Base-by-base conservation (phyloP, 2,113 vertebrate genomes). In the Cichladusa arquata region DNA sequence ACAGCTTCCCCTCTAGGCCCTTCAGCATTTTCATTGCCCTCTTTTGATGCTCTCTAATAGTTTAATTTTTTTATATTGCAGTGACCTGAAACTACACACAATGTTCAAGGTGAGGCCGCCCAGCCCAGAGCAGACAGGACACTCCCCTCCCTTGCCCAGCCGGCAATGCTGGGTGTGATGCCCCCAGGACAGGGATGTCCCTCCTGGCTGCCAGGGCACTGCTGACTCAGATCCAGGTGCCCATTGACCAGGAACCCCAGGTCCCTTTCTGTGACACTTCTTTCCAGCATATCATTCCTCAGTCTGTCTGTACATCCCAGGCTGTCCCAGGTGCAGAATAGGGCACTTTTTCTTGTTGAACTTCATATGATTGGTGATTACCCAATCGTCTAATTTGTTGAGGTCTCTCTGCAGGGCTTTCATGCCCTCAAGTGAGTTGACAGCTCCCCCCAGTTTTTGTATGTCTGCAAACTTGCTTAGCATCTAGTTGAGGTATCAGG, bases 371-470 rank as follows among this genome's bases (percentile, higher is more conserved):
- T 24, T 61, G 36, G 25, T 51, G 45, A 31, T 34, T 42, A 28
- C 19, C 15, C 25, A 61, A 14, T 29, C 31, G 5, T 61, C 31
- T 53, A 4, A 31, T 53, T 61, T 82, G 36, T 14, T 42, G 25
- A 50, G 24, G 25, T 34, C 34, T 71, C 45, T 61, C 80, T 71
- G 15, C 45, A 51, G 45, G 36, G 25, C 31, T 70, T 61, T 61
- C 12, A 25, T 44, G 47, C 56, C 56, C 53, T 61, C 0, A 1
- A 13, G 25, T 20, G 33, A 53, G 25, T 44, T 0, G 1, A 44
- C 19, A 34, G 25, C 15, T 61, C 6, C 31, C 36, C 28, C 25
- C 16, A 20, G 19, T 36, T 92, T 92, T 71, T 58, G 28, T 60
- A 26, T 12, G 19, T 70, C 56, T 51, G 56, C 6, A 29, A 31